phyloP scores from a whole-genome alignment of 2,113 vertebrate species.

The Saccopteryx leptura region DNA sequence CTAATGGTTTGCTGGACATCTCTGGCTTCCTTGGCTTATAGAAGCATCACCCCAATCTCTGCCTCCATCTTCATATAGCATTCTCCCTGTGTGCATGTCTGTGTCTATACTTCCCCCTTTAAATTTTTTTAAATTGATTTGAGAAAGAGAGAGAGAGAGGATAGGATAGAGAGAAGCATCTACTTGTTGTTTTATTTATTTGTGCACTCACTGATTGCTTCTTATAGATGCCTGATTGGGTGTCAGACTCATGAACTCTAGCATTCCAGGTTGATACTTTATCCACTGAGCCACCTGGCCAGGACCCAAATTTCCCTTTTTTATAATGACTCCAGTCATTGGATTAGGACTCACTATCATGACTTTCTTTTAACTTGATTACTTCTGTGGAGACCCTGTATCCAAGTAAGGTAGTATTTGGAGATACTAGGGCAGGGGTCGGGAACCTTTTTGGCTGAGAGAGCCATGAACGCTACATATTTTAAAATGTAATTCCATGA shows the following conservation, averaged over 20 bases:
- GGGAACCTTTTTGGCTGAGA: too few species aligned
- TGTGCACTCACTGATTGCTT: too few species aligned
- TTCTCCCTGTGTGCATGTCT: not conserved
- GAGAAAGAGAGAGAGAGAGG: too few species aligned
- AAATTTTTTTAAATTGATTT: too few species aligned
- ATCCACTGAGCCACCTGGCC: too few species aligned
- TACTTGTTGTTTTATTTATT: too few species aligned
- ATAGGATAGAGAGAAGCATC: too few species aligned
- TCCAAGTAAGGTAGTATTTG: not conserved
- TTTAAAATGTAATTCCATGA: too few species aligned
- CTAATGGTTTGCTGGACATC: not conserved
- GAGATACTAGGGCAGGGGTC: not conserved
- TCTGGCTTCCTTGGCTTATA: not conserved
- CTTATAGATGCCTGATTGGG: too few species aligned
- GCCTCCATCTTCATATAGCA: not conserved
- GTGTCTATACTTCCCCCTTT: not conserved
- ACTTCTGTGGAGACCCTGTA: not conserved
- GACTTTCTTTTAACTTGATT: not conserved
- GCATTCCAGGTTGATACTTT: too few species aligned
- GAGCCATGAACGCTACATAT: too few species aligned
- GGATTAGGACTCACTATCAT: not conserved
- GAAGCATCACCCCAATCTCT: not conserved
- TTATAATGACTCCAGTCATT: not conserved
- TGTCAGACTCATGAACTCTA: too few species aligned
- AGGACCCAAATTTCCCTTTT: not conserved